Base-by-base conservation (phyloP, 2,888 invertebrate species). In the Drosophila fungiperda region DNA sequence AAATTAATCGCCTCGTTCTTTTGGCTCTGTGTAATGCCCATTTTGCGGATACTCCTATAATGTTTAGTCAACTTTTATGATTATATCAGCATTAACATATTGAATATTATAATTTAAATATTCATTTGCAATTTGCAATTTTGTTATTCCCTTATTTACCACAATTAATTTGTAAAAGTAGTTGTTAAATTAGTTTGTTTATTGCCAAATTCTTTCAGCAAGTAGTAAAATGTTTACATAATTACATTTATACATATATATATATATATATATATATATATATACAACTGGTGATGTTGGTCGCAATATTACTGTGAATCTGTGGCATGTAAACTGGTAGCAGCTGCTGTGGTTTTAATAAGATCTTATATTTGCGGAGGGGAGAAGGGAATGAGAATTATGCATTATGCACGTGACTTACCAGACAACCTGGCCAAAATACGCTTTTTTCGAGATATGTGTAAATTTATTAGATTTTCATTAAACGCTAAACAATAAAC, bases 401-500 rank as follows among this genome's bases (percentile, higher is more conserved):
- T 89, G 90, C 86, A 75, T 62, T 60, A 66, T 67, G 88, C 90
- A 85, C 90, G 85, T 85, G 90, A 85, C 89, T 87, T 70, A 68
- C 68, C 78, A 26, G 62, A 23, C 23, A 52, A 67, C 26, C 29
- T 54, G 59, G 50, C 48, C 17, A 33, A 38, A 50, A 17, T 4
- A 50, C 35, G 48, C 20, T 35, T 67, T 66, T 57, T 65, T 73
- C 53, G 64, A 80, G 80, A 65, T 81, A 78, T 73, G 78, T 78
- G 81, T 68, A 58, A 80, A 89, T 78, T 83, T 80, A 85, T 85
- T 85, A 71, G 90, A 89, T 89, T 89, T 85, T 85, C 78, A 86
- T 89, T 75, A 71, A 77, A 75, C 29, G 57, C 68, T 73, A 12
- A 49, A 38, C n/a, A 38, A 38, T 55, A 38, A 89, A 85, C 90